Percentiles rank a stretch among this genome's conserved stretches.
Conservation (phyloP, 2,113 vertebrate genomes). For the Sorex araneus region DNA sequence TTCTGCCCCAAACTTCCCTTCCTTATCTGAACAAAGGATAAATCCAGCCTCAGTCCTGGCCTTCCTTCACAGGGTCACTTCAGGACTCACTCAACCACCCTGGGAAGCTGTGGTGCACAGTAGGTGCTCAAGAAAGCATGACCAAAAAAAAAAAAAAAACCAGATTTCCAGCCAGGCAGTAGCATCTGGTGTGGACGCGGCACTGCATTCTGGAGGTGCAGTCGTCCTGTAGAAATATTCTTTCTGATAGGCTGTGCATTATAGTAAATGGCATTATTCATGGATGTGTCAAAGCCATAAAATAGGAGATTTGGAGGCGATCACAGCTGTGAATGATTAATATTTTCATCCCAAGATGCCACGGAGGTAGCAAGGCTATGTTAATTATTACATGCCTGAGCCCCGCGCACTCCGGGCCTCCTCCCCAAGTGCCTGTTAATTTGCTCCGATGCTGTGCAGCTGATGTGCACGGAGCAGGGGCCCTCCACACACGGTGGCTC, state of each 20-base stretch:
- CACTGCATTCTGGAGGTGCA: background rate
- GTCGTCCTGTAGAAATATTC: constrained; percentile 48
- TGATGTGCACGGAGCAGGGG: background rate
- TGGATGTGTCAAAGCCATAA: constrained; percentile 81
- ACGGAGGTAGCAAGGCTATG: constrained; percentile 72
- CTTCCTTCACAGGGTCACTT: too few species aligned
- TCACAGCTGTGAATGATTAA: constrained; percentile 83
- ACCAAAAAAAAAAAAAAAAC: too few species aligned
- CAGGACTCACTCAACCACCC: too few species aligned
- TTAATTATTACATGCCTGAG: constrained; percentile 75
- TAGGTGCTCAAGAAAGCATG: background rate
- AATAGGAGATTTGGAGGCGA: constrained; percentile 78
- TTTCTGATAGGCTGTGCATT: constrained; percentile 63
- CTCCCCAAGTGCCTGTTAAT: constrained; percentile 78
- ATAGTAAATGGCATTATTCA: constrained; percentile 79
- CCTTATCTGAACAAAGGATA: too few species aligned
- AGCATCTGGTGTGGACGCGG: background rate
- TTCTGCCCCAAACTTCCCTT: background rate
- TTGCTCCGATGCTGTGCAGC: constrained; percentile 55
- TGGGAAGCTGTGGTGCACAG: background rate
- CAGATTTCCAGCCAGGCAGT: background rate
- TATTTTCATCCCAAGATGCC: constrained; percentile 81
- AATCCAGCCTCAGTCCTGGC: too few species aligned
- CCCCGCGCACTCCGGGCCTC: background rate
- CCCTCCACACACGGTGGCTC: background rate